A percentile compares a stretch with the other conserved stretches of the same genome.
Evolutionary conservation across 2,888 invertebrate genomes (phyloP).

Genomic region (Deladenus siricidicola): DNA sequence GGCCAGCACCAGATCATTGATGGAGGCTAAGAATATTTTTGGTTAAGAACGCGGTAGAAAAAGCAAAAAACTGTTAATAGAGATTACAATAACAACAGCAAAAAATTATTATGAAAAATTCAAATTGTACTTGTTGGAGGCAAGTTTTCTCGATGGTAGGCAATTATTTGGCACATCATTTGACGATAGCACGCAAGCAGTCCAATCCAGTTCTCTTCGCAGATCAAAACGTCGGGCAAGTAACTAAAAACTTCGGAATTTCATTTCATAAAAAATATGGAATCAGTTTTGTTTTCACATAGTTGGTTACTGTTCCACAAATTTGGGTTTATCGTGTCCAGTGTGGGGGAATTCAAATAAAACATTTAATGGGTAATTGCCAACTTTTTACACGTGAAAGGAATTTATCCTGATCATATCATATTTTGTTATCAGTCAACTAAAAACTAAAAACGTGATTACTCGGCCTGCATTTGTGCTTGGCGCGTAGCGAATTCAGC

Average conservation of each 20-base stretch:
- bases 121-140: neutral
- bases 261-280: too few species aligned
- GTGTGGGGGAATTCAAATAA: too few species aligned
- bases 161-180: conserved; percentile 18
- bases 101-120: neutral
- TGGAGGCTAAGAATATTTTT: conserved; percentile 22
- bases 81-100: too few species aligned
- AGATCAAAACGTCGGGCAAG: conserved; percentile 26
- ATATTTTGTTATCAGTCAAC: neutral
- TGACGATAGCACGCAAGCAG: conserved; percentile 22
- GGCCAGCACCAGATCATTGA: conserved; percentile 24
- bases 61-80: too few species aligned
- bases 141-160: conserved; percentile 6
- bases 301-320: too few species aligned
- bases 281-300: too few species aligned
- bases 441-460: neutral
- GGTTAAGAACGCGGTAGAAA: too few species aligned
- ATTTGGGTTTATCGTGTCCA: too few species aligned
- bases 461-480: conserved; percentile 12
- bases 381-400: too few species aligned
- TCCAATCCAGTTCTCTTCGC: conserved; percentile 19
- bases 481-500: conserved; percentile 9
- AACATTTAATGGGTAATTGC: too few species aligned
- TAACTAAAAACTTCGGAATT: conserved; percentile 10
- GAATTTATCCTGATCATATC: too few species aligned